Percentiles rank a stretch among this genome's conserved stretches.
phyloP scores from a whole-genome alignment of 2,888 invertebrate species.

The Caenorhabditis sp. region DNA sequence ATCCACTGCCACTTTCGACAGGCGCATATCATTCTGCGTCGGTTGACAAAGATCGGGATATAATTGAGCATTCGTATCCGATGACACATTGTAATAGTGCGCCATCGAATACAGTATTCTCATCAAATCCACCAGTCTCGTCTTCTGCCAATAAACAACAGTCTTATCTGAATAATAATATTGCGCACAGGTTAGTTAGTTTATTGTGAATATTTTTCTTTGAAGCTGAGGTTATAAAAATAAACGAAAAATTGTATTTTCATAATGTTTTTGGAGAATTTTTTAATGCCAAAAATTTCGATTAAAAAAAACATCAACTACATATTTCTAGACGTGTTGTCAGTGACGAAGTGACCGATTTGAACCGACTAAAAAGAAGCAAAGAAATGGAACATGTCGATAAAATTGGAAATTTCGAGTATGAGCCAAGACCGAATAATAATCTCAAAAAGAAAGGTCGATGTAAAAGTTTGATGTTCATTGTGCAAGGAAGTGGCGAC shows the following conservation, averaged over 20 bases:
- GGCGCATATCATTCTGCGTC: background rate
- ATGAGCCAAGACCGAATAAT: conserved; percentile 5
- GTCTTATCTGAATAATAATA: conserved; percentile 10
- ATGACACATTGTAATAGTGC: conserved; percentile 41
- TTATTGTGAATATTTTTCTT: no score
- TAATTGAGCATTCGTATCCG: conserved; percentile 37
- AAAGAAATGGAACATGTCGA: conserved; percentile 39
- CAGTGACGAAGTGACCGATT: conserved; percentile 35
- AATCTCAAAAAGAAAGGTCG: conserved; percentile 34
- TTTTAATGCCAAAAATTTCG: background rate
- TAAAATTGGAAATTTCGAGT: conserved; percentile 15
- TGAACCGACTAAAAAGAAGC: conserved; percentile 29
- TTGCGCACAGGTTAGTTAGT: conserved; percentile 14
- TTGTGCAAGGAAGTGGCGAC: conserved; percentile 22
- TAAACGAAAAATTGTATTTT: no score
- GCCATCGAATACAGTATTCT: conserved; percentile 18
- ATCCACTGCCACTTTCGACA: background rate
- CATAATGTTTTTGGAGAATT: background rate
- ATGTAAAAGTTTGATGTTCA: conserved; percentile 36
- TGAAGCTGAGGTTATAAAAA: no score
- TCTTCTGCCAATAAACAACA: background rate
- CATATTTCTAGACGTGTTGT: conserved; percentile 20
- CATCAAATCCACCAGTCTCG: background rate
- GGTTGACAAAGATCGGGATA: conserved; percentile 8
- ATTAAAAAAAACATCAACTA: no score